Conservation (phyloP, 2,113 vertebrate genomes). For the Emydocephalus ijimae region DNA sequence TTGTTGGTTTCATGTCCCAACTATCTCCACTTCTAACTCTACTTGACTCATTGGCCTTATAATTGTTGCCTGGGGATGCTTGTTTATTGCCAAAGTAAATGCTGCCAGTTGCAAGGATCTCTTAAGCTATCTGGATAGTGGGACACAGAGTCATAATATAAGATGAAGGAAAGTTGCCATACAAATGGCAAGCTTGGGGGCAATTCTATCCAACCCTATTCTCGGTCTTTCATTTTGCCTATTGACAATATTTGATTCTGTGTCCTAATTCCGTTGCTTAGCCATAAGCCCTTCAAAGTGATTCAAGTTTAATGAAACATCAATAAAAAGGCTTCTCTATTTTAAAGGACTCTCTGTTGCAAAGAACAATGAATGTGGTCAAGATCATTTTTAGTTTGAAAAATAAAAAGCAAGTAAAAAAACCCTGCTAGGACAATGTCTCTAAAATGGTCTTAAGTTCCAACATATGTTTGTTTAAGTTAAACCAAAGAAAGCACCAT, state of each 20-base stretch:
- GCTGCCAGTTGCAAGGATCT: not conserved
- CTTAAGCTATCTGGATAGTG: not conserved
- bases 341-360: not conserved
- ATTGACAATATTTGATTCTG: not conserved
- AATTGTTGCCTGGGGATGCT: not conserved
- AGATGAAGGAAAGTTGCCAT: not conserved
- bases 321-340: not conserved
- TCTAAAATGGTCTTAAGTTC: not conserved
- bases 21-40: not conserved
- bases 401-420: not conserved
- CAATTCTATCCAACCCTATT: not conserved
- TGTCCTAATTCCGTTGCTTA: not conserved
- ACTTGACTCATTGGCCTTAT: constrained; percentile 8
- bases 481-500: not conserved
- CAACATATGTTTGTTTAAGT: not conserved
- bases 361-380: not conserved
- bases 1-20: not conserved
- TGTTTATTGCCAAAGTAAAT: not conserved
- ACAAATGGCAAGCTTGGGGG: too few species aligned
- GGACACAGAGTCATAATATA: not conserved
- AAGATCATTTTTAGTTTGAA: not conserved
- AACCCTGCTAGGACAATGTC: not conserved
- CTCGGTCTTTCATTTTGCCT: not conserved
- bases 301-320: not conserved
- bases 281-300: not conserved